Evolutionary conservation across 2,888 invertebrate species (phyloP), one percentile per base, ranked within the genome.

Genomic region (Metallyticus violacea): DNA sequence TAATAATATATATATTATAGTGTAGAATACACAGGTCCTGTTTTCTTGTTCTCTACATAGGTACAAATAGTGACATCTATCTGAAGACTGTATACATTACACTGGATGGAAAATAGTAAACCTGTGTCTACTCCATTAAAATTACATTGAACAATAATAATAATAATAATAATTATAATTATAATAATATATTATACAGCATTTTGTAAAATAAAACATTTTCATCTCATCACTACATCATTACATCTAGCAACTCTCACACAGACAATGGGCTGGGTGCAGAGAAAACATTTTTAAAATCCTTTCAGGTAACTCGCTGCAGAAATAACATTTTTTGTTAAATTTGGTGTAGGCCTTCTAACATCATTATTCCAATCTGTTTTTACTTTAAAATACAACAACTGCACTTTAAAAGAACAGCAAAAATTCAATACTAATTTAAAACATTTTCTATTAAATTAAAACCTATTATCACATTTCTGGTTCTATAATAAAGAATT

Each of bases 341-440:
- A 77, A 83, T 83, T 83, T 83, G 83, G 83, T 83, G 28, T 77
- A 83, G 83, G 83, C 83, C 83, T 83, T 77, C 28, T 2, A 79
- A 15, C 9, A 29, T 62, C 76, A 82, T 40, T 62, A 62, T 62
- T 7, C 27, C 62, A 62, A 62, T 62, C 62, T 62, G 76, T 76
- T 62, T 76, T 77, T 62, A 76, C 28, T 28, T 83, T 77, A 77
- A n/a, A 83, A 26, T 62, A 82, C 26, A 83, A 81, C 26, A 79
- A 79, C 27, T 26, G 25, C 25, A 80, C 27, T 28, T 81, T 25
- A 26, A 30, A 81, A 15, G 79, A 77, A 83, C 25, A 77, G 6
- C 26, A 77, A 28, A 28, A 77, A 83, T 28, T 83, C 28, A 76
- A 7, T 29, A 0, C 9, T 83, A n/a, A 83, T n/a, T 62, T 28